Conservation (phyloP, 2,888 invertebrate species). For the Linyphia triangularis region DNA sequence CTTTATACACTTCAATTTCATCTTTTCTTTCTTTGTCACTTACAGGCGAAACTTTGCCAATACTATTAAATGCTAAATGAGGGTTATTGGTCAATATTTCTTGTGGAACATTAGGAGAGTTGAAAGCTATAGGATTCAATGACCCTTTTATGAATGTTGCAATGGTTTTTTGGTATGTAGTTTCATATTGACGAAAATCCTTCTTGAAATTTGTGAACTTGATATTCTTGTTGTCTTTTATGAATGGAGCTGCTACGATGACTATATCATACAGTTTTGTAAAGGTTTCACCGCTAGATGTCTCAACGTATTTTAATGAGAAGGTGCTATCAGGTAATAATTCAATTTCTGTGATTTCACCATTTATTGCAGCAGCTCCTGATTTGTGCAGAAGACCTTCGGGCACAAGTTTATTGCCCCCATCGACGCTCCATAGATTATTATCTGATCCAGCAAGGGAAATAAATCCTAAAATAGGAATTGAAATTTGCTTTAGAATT, state of each 20-base stretch:
- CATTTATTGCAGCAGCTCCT: conserved; percentile 79
- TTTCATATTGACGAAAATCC: conserved; percentile 79
- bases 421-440: conserved; percentile 83
- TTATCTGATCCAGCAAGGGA: conserved; percentile 83
- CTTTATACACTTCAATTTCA: conserved; percentile 82
- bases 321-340: conserved; percentile 27
- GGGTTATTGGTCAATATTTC: conserved; percentile 81
- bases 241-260: conserved; percentile 83
- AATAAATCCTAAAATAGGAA: conserved; percentile 80
- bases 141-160: conserved; percentile 83
- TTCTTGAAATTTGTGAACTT: conserved; percentile 81
- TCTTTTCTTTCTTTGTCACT: neutral
- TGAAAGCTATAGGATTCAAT: conserved; percentile 80
- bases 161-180: conserved; percentile 82
- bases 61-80: conserved; percentile 81
- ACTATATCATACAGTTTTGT: conserved; percentile 82
- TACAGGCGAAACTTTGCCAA: conserved; percentile 77
- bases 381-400: conserved; percentile 80
- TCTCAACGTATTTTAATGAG: conserved; percentile 28
- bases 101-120: conserved; percentile 78
- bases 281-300: conserved; percentile 4
- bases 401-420: conserved; percentile 83
- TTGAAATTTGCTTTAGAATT: neutral
- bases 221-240: conserved; percentile 80
- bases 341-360: conserved; percentile 74